Evolutionary conservation across 2,888 invertebrate genomes (phyloP).

Genomic region (Dryomyza anilis): DNA sequence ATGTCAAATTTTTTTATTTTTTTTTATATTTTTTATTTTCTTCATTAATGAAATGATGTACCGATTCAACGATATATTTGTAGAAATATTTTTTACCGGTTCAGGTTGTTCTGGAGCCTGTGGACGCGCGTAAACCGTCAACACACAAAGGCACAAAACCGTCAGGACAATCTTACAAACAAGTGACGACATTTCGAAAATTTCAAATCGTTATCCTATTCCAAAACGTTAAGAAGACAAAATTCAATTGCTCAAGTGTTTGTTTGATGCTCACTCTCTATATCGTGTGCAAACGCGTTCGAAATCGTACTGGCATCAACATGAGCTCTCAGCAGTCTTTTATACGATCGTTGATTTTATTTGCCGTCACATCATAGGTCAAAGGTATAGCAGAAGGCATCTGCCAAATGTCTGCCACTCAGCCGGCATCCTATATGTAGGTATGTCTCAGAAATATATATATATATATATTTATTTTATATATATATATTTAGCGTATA

Average conservation of each 20-base stretch:
- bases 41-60: slow-evolving; percentile 18
- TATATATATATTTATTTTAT: too few relatives aligned
- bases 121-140: slow-evolving; percentile 44
- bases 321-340: slow-evolving; percentile 41
- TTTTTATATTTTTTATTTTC: slow-evolving; percentile 19
- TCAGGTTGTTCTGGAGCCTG: slow-evolving; percentile 50
- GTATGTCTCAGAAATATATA: too few relatives aligned
- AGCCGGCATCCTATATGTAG: too few relatives aligned
- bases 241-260: too few relatives aligned
- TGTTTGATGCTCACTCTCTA: background rate
- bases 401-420: slow-evolving; percentile 21
- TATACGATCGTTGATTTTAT: slow-evolving; percentile 38
- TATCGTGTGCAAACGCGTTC: slow-evolving; percentile 37
- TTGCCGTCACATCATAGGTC: slow-evolving; percentile 42
- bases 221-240: too few relatives aligned
- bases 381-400: slow-evolving; percentile 41
- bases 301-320: slow-evolving; percentile 43
- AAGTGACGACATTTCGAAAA: slow-evolving; percentile 40
- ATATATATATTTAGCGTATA: too few relatives aligned
- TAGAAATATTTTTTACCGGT: slow-evolving; percentile 47
- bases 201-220: background rate
- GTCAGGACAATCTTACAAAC: slow-evolving; percentile 43
- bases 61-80: background rate
- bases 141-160: slow-evolving; percentile 39
- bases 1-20: slow-evolving; percentile 15